Percentiles rank a stretch among this genome's conserved stretches.
phyloP scores from a whole-genome alignment of 2,797 vertebrate genomes.

The Girardinus metallicus region DNA sequence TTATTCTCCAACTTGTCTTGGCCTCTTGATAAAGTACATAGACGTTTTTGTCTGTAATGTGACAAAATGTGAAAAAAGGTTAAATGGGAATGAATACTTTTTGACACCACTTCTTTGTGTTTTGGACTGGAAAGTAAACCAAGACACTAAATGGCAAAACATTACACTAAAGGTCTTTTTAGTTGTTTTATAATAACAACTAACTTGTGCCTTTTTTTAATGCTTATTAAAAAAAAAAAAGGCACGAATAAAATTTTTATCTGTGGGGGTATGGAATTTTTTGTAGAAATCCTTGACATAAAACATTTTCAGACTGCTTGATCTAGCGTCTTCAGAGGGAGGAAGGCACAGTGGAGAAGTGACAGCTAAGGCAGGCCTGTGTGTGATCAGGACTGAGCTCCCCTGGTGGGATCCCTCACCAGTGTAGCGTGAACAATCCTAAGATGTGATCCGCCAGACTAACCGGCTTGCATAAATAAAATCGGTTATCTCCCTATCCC shows the following conservation, averaged over 20 bases:
- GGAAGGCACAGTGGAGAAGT: slow-evolving; percentile 57
- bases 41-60: not conserved
- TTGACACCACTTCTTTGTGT: not conserved
- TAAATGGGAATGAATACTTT: not conserved
- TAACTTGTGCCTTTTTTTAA: too few relatives aligned
- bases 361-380: slow-evolving; percentile 70
- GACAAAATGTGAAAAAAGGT: not conserved
- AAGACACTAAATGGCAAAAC: too few relatives aligned
- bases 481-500: slow-evolving; percentile 83
- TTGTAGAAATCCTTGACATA: slow-evolving; percentile 50
- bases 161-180: not conserved
- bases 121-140: not conserved
- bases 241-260: slow-evolving; percentile 2
- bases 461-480: slow-evolving; percentile 84
- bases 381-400: slow-evolving; percentile 80
- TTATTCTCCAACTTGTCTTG: not conserved
- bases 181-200: not conserved
- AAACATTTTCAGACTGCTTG: slow-evolving; percentile 68
- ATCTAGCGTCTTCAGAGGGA: slow-evolving; percentile 62
- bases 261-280: slow-evolving; percentile 18
- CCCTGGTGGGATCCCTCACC: slow-evolving; percentile 75
- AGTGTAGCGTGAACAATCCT: slow-evolving; percentile 82
- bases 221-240: not conserved
- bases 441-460: slow-evolving; percentile 77
- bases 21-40: not conserved